These are phyloP conservation scores for Manis pentadactyla DNA, from an alignment of 2,797 vertebrate genomes.

Conservation along the genomic window DNA sequence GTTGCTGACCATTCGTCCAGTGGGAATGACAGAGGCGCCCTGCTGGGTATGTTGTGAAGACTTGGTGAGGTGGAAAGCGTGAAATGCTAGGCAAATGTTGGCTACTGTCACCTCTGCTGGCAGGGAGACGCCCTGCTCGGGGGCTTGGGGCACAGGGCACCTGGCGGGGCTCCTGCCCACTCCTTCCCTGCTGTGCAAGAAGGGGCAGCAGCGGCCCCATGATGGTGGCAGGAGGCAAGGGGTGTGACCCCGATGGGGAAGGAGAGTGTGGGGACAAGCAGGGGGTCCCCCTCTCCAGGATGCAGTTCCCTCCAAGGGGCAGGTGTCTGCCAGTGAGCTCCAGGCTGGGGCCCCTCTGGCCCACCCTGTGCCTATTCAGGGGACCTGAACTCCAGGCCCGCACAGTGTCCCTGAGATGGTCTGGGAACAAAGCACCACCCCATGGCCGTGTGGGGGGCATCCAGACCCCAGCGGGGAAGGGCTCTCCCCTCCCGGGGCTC, in stretches of 20 bases:
- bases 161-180: not conserved
- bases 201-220: not conserved
- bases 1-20: not conserved
- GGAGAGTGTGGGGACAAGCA: not conserved
- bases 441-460: not conserved
- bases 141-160: not conserved
- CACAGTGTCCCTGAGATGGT: not conserved
- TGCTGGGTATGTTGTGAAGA: not conserved
- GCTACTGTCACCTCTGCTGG: not conserved
- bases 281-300: not conserved
- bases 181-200: not conserved
- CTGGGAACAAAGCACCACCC: not conserved
- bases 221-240: not conserved
- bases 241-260: not conserved
- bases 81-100: not conserved
- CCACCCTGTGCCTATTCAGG: not conserved
- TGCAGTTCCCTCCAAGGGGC: not conserved
- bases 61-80: not conserved
- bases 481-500: not conserved
- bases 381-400: not conserved
- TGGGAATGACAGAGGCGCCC: not conserved
- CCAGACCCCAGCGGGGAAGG: not conserved
- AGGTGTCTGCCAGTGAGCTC: not conserved
- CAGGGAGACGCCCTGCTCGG: rapidly evolving
- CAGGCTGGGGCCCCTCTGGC: not conserved